phyloP scores from a whole-genome alignment of 2,888 invertebrate species.

The Mythimna loreyi region DNA sequence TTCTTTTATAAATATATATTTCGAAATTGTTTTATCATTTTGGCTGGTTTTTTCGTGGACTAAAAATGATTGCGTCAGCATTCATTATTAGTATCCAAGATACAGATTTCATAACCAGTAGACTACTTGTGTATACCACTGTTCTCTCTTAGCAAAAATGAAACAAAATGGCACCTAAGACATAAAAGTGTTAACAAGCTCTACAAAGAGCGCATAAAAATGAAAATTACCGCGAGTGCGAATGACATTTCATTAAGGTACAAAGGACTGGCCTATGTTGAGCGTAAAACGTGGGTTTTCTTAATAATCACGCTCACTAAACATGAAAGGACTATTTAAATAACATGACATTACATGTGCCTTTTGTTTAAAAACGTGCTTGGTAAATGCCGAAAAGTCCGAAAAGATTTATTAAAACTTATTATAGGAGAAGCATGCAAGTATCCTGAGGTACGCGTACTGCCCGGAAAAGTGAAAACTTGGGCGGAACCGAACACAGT shows the following conservation, averaged over 20 bases:
- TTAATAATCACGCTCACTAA: constrained; percentile 18
- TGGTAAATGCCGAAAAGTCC: constrained; percentile 8
- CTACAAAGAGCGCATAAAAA: constrained; percentile 27
- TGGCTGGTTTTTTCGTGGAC: neutral
- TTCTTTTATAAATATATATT: neutral
- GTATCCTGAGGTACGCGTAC: neutral
- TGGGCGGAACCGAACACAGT: constrained; percentile 15
- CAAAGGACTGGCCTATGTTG: constrained; percentile 31
- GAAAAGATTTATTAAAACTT: neutral
- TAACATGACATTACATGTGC: neutral
- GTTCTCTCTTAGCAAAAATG: neutral
- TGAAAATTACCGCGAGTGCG: constrained; percentile 30
- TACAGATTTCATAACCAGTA: neutral
- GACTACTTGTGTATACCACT: neutral
- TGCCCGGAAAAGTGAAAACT: constrained; percentile 18
- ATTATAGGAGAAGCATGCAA: constrained; percentile 4
- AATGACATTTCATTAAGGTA: constrained; percentile 49
- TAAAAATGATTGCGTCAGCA: constrained; percentile 2
- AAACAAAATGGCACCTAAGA: constrained; percentile 10
- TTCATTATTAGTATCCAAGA: neutral
- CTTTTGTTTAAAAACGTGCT: neutral
- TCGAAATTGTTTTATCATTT: neutral
- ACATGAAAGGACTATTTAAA: constrained; percentile 14
- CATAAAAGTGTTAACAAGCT: neutral
- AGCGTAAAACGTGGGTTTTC: constrained; percentile 30